These are phyloP conservation scores for Lordiphosa mommai DNA, from an alignment of 1,140 invertebrate species.

Conservation along the genomic window DNA sequence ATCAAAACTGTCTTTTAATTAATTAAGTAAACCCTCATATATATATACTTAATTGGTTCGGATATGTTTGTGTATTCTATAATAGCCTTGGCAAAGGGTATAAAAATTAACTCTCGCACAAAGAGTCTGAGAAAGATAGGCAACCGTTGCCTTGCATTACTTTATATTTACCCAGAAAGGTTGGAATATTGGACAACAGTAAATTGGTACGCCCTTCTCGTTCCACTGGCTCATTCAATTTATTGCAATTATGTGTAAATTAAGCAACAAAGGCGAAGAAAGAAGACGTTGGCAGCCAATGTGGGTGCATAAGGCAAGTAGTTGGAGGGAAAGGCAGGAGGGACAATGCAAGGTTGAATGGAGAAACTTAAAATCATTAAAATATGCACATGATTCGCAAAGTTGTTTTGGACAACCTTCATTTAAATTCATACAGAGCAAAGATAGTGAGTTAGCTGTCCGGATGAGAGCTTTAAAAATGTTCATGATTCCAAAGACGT, in stretches of 20 bases:
- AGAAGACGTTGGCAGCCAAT: slow-evolving; percentile 28
- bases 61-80: too few relatives aligned
- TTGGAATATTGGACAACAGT: slow-evolving; percentile 21
- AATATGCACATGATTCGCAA: slow-evolving; percentile 68
- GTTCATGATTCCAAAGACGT: too few relatives aligned
- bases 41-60: too few relatives aligned
- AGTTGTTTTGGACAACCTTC: slow-evolving; percentile 49
- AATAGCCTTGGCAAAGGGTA: neutral
- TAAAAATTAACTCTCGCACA: neutral
- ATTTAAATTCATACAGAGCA: slow-evolving; percentile 61
- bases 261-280: slow-evolving; percentile 61
- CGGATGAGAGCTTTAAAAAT: neutral
- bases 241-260: slow-evolving; percentile 77
- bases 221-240: slow-evolving; percentile 50
- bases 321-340: neutral
- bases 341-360: slow-evolving; percentile 25
- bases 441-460: slow-evolving; percentile 23
- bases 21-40: too few relatives aligned
- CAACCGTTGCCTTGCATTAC: neutral
- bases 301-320: neutral
- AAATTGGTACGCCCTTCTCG: slow-evolving; percentile 19
- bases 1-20: too few relatives aligned
- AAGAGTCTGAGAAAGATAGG: neutral
- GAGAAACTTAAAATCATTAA: slow-evolving; percentile 33
- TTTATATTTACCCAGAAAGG: slow-evolving; percentile 4